phyloP scores from a whole-genome alignment of 2,113 vertebrate genomes.

The Oryzias curvinotus region DNA sequence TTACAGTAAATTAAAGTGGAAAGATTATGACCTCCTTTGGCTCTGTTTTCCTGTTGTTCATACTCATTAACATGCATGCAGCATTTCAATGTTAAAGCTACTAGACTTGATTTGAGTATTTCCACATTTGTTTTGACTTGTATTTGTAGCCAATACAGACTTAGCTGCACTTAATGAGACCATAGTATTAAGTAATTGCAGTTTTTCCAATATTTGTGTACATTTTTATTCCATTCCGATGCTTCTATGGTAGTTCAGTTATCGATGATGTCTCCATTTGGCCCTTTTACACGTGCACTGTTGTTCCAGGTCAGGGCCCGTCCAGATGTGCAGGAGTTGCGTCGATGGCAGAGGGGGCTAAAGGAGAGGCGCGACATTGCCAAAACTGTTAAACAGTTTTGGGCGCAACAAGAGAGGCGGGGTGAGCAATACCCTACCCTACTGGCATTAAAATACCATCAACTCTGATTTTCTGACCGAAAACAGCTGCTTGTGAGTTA shows the following conservation, averaged over 20 bases:
- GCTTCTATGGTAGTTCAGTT: slow-evolving; percentile 11
- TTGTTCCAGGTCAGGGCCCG: slow-evolving; percentile 79
- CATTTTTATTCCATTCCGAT: slow-evolving; percentile 1
- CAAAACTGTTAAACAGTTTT: slow-evolving; percentile 81
- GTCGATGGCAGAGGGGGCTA: slow-evolving; percentile 88
- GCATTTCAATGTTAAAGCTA: too few relatives aligned
- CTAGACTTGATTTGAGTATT: too few relatives aligned
- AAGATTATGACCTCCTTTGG: too few relatives aligned
- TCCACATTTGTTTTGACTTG: too few relatives aligned
- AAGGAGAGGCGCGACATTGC: slow-evolving; percentile 79
- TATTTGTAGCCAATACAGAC: too few relatives aligned
- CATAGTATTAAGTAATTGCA: too few relatives aligned
- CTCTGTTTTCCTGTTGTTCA: too few relatives aligned
- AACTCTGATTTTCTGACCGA: slow-evolving; percentile 13
- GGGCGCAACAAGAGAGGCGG: slow-evolving; percentile 84
- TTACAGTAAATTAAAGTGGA: too few relatives aligned
- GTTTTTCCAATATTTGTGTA: too few relatives aligned
- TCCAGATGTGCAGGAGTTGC: slow-evolving; percentile 86
- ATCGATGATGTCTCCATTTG: slow-evolving; percentile 27
- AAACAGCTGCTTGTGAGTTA: slow-evolving; percentile 22
- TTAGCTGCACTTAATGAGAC: too few relatives aligned
- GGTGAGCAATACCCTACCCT: slow-evolving; percentile 67
- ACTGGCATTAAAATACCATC: slow-evolving; percentile 27
- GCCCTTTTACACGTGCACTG: background rate
- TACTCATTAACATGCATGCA: too few relatives aligned